Evolutionary conservation across 2,797 vertebrate genomes (phyloP), one percentile per base, ranked within the genome.

Genomic region (Podargus strigoides): DNA sequence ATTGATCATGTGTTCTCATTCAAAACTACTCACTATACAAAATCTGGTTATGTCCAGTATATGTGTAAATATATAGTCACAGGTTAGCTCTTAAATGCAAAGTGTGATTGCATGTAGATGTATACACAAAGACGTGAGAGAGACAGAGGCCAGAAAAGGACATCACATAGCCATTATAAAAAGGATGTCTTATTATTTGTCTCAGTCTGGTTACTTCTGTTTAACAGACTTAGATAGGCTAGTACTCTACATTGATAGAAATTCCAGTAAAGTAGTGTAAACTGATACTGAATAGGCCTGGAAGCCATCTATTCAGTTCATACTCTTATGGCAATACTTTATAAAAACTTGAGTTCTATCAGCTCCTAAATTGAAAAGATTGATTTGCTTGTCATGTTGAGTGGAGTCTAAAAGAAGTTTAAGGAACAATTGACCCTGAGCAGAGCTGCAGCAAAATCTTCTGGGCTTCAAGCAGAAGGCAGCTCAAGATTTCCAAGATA

Each of bases 361-460:
- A 98, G 85, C 90, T 96, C 91, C 96, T 94, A 94, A 97, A 97
- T 68, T 94, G 92, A 97, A 98, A 98, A 97, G 97, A 98, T 97
- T 98, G 97, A 98, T 98, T 97, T 97, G 93, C 95, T 97, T 98
- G 97, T 98, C 97, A 82, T 97, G 94, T 96, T 95, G 93, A 98
- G 97, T 97, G 97, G 94, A 98, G 91, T 97, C 97, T 96, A 95
- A 97, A 97, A 97, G 96, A 96, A 96, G 96, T 97, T 97, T 97
- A 98, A 98, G 94, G 90, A 98, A 97, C 95, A 97, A 97, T 95
- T 98, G 97, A 97, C 97, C 97, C 97, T 89, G 69, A 97, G 88
- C 87, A 93, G 70, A 95, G 85, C 87, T 95, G 72, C 85, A 90
- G 80, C 59, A 59, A 76, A 96, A 88, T 95, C 94, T 98, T 97